Percentiles rank a stretch among this genome's conserved stretches.
phyloP scores from a whole-genome alignment of 2,797 vertebrate genomes.

The Manis javanica region DNA sequence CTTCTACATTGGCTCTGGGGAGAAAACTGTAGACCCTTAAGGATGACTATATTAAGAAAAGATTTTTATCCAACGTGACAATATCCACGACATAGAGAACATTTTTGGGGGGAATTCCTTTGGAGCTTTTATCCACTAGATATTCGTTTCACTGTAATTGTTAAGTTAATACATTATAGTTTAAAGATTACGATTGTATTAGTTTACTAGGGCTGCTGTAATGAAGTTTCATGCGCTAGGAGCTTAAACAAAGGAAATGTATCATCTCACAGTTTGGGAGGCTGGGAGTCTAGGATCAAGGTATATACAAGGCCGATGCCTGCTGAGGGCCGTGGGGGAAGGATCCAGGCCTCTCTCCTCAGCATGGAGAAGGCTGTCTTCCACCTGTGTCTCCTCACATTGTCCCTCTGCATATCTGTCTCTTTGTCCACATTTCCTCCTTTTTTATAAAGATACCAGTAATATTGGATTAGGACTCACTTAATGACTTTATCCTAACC shows the following conservation, averaged over 20 bases:
- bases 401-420: background rate
- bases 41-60: background rate
- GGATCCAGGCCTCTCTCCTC: background rate
- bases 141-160: background rate
- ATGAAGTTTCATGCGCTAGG: background rate
- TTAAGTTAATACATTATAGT: background rate
- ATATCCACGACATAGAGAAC: background rate
- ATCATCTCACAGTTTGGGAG: background rate
- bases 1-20: background rate
- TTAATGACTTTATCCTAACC: background rate
- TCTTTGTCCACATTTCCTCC: background rate
- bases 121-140: background rate
- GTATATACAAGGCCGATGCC: background rate
- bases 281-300: background rate
- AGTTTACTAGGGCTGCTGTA: background rate
- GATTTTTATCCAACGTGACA: background rate
- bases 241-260: background rate
- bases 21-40: background rate
- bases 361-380: background rate
- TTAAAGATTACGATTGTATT: background rate
- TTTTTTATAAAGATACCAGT: background rate
- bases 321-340: background rate
- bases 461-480: background rate
- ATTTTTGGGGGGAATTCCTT: background rate
- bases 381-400: background rate